Base-by-base conservation (phyloP, 2,888 invertebrate genomes). In the Parochlus steinenii region DNA sequence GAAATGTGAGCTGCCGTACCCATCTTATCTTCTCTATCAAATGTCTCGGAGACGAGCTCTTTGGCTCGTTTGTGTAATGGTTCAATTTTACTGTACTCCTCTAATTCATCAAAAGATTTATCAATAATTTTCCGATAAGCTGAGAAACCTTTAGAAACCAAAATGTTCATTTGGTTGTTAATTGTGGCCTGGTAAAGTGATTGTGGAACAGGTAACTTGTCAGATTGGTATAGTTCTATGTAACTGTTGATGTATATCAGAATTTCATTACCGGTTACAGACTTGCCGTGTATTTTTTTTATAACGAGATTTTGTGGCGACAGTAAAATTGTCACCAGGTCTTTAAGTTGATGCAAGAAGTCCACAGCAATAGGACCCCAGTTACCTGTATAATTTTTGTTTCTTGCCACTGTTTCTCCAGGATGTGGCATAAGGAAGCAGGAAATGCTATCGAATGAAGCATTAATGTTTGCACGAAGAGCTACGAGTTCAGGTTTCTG, bases 391-490 rank as follows among this genome's bases (percentile, higher is more conserved):
- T 31, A 39, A 18, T n/a, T 23, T 29, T 15, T 25, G 15, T 31
- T 33, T n/a, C 22, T 26, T 29, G 39, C 36, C 10, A 36, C 36
- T 4, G 24, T 36, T 7, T 23, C 30, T 7, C 36, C 36, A 10
- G 36, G 36, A 25, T 36, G 24, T n/a, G 36, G 24, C 29, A 36
- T 29, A 4, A 36, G 14, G 17, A 36, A 36, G 19, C 30, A 30
- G 19, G 17, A 11, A 16, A 36, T 30, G 10, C 30, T 36, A 2
- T 36, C 28, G 19, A 36, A 36, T n/a, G 36, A 29, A 11, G 29
- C 24, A 10, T 14, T 16, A 3, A 36, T 14, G 8, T 36, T 24
- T 18, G 25, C 8, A 6, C 36, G 16, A 18, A 36, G 30, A 5
- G 30, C 27, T 28, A 28, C 28, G 2, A 34, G 10, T 29, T 36